Evolutionary conservation across 2,113 vertebrate genomes (phyloP).

Genomic region (Thamnophis sirtalis): DNA sequence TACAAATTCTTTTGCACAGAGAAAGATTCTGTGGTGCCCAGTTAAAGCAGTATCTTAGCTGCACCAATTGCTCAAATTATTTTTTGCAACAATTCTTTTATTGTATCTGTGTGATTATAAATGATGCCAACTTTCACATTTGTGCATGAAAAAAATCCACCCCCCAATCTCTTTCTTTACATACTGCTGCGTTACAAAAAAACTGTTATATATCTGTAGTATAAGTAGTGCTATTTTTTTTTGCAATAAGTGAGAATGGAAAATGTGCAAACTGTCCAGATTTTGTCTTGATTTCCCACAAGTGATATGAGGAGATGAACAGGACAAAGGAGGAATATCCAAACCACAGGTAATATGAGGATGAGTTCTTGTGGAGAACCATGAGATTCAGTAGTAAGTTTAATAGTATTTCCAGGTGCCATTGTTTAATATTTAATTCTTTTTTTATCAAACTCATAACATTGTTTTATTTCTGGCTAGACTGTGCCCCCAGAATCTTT

Average conservation of each 20-base stretch:
- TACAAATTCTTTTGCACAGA: not conserved
- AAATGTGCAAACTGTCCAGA: not conserved
- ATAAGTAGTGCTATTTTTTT: conserved; percentile 15
- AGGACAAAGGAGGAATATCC: not conserved
- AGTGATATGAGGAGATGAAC: not conserved
- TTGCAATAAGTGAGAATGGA: conserved; percentile 15
- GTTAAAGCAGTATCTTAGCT: not conserved
- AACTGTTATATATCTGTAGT: not conserved
- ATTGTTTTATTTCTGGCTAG: conserved; percentile 23
- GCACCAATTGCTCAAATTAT: not conserved
- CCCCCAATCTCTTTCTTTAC: not conserved
- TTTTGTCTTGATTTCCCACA: not conserved
- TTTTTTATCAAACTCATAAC: not conserved
- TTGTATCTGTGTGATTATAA: not conserved
- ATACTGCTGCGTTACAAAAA: conserved; percentile 5
- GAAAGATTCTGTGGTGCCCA: not conserved
- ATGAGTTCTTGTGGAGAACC: not conserved
- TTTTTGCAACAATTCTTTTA: not conserved
- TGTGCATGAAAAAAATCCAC: not conserved
- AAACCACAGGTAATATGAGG: not conserved
- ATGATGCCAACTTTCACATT: not conserved
- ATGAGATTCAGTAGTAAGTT: not conserved
- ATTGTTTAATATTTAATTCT: not conserved
- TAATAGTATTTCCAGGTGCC: not conserved
- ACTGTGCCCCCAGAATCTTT: not conserved